Evolutionary conservation across 2,797 vertebrate genomes (phyloP), one percentile per base, ranked within the genome.

Genomic region (Aphelocoma californica): DNA sequence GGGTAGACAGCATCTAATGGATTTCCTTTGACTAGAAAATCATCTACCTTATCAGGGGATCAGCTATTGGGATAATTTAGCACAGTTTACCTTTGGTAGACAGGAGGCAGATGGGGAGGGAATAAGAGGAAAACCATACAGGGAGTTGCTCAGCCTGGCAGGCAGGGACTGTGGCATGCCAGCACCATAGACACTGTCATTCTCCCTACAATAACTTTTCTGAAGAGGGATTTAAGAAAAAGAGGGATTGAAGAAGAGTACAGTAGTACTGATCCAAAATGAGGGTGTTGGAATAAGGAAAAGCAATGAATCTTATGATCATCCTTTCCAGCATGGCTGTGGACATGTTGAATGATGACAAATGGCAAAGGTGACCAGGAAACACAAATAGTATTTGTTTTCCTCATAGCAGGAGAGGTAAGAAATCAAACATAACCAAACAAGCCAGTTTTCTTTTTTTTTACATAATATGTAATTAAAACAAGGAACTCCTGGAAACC

Each of bases 21-120:
- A 84, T 79, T 96, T 95, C 17, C 62, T 95, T 79, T 85, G 56
- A 66, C 31, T 62, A 73, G 81, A 89, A 92, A 66, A 81, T 83
- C n/a, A 81, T 18, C 54, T 85, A 12, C 54, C 50, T 84, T 88
- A 74, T 69, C 86, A 57, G 61, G 81, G 50, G 29, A 86, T 40
- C 40, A 79, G 42, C 19, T 65, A 40, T 48, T 0, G 0, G 34
- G 25, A 44, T 60, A 64, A 67, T 85, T 70, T 81, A 72, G 79
- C 65, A 81, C 61, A 81, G 65, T 86, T 84, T 91, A 20, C 61
- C 42, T 69, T 53, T 36, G 38, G 42, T 44, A 71, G 69, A 38
- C 65, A 74, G 75, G 24, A 93, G 65, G 23, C 17, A 54, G 64
- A 75, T 48, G 71, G 71, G 24, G 21, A 85, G 14, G 54, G 38